These are phyloP conservation scores for Uropetala carovei DNA, from an alignment of 2,888 invertebrate species.

Conservation along the genomic window DNA sequence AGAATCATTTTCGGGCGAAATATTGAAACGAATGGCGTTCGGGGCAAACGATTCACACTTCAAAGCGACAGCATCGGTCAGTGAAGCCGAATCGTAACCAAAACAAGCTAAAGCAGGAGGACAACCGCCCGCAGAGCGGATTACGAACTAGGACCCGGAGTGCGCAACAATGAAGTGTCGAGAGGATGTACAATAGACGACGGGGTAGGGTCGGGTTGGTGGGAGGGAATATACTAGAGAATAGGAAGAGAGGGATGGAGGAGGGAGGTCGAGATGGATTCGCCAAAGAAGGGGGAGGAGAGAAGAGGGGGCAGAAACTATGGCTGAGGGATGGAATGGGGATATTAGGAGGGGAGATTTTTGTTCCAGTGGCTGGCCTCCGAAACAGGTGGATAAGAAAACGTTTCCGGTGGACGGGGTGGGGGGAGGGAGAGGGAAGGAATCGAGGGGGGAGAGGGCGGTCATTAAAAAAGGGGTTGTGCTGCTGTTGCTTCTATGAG, in stretches of 20 bases:
- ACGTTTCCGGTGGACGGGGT: slow-evolving; percentile 57
- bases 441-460: background rate
- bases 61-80: background rate
- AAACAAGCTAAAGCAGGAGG: background rate
- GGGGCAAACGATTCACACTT: background rate
- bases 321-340: background rate
- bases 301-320: background rate
- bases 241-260: background rate
- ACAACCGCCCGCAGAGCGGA: background rate
- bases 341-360: background rate
- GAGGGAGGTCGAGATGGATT: background rate
- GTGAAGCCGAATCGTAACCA: background rate
- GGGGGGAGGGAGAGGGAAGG: background rate
- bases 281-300: background rate
- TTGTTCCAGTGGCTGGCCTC: slow-evolving; percentile 62
- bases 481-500: background rate
- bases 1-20: too few relatives aligned
- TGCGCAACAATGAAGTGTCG: background rate
- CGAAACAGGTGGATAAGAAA: slow-evolving; percentile 64
- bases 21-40: background rate
- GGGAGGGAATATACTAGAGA: background rate
- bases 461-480: slow-evolving; percentile 31
- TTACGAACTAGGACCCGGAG: background rate
- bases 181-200: slow-evolving; percentile 23
- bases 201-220: background rate